These are phyloP conservation scores for Psix sp. DNA, from an alignment of 1,140 invertebrate species.

Conservation along the genomic window DNA sequence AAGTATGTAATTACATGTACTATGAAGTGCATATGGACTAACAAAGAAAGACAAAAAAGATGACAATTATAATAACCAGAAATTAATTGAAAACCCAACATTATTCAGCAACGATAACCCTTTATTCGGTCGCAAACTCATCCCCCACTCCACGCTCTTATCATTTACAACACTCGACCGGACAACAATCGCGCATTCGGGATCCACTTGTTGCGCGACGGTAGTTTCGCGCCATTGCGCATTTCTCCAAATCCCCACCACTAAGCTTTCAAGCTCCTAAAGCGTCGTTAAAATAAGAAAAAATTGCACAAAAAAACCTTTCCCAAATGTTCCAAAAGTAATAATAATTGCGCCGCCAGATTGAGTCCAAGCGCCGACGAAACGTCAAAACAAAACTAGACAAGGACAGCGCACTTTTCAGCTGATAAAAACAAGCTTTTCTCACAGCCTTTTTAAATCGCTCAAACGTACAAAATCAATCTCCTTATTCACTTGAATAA, in stretches of 20 bases:
- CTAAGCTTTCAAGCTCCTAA: neutral
- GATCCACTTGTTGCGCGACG: conserved; percentile 43
- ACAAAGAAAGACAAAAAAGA: too few species aligned
- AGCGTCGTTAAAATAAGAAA: neutral
- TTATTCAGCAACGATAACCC: too few species aligned
- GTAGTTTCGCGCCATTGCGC: conserved; percentile 41
- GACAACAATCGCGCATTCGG: conserved; percentile 20
- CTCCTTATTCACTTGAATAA: too few species aligned
- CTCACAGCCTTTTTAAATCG: neutral
- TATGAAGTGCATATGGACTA: too few species aligned
- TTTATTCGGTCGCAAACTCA: too few species aligned
- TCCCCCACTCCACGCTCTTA: too few species aligned
- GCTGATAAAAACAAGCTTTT: conserved; percentile 7
- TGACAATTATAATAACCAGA: too few species aligned
- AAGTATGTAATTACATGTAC: too few species aligned
- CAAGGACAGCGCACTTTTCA: conserved; percentile 3
- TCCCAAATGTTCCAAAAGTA: neutral
- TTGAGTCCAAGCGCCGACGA: conserved; percentile 2
- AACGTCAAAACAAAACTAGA: conserved; percentile 28
- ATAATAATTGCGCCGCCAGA: neutral
- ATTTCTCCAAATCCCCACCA: conserved; percentile 1
- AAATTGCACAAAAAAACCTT: neutral
- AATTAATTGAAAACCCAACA: too few species aligned
- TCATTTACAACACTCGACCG: conserved; percentile 1
- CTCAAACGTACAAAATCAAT: too few species aligned